Conservation (phyloP, 2,797 vertebrate genomes). For the Scomberomorus guttatus region DNA sequence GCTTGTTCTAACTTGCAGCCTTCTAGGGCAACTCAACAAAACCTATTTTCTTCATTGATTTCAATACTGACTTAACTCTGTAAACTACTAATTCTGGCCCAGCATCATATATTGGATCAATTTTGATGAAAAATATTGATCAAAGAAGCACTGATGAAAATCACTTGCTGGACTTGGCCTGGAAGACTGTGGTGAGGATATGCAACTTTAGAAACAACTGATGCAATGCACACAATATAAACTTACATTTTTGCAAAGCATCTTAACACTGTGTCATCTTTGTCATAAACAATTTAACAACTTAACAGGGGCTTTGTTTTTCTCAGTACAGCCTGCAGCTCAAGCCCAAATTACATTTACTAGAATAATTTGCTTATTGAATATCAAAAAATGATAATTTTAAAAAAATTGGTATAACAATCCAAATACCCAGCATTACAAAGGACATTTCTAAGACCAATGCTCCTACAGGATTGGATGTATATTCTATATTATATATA, state of each 20-base stretch:
- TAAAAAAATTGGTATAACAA: constrained; percentile 23
- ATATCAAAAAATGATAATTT: neutral
- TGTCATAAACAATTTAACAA: constrained; percentile 67
- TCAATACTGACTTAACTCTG: neutral
- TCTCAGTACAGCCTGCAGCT: constrained; percentile 35
- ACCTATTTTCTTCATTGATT: constrained; percentile 7
- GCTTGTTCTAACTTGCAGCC: constrained; percentile 69
- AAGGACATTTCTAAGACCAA: constrained; percentile 32
- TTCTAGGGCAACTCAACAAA: constrained; percentile 71
- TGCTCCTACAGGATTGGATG: constrained; percentile 14
- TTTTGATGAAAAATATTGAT: neutral
- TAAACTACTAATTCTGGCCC: constrained; percentile 7
- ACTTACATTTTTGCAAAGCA: constrained; percentile 51
- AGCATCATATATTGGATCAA: constrained; percentile 9
- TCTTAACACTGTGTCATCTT: constrained; percentile 79
- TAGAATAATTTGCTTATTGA: constrained; percentile 4
- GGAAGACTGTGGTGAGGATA: constrained; percentile 78
- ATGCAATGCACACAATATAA: constrained; percentile 52
- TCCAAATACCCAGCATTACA: constrained; percentile 27
- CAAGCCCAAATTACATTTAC: constrained; percentile 20
- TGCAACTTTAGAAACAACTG: constrained; percentile 44
- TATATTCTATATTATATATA: no score
- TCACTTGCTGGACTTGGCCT: constrained; percentile 63
- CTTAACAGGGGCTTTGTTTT: constrained; percentile 41
- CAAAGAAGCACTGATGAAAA: constrained; percentile 12